Evolutionary conservation across 2,797 vertebrate species (phyloP), one percentile per base, ranked within the genome.

Genomic region (Spatula versicolor): DNA sequence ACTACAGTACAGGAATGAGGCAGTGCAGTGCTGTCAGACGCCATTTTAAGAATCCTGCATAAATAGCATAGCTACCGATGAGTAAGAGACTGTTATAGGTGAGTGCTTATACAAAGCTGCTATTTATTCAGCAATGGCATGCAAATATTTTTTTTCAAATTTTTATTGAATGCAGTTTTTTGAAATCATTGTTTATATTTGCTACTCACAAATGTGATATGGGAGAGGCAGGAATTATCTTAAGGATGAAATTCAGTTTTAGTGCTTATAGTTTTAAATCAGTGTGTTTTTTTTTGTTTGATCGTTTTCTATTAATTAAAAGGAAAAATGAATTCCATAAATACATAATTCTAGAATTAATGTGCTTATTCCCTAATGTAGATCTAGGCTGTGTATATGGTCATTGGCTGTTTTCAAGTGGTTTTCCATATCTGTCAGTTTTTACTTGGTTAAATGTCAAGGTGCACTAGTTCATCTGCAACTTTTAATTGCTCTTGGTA

Each of bases 21-120:
- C 98, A 98, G 97, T 97, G 96, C 96, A 96, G 96, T 97, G 96
- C 97, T 98, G 97, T 96, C 98, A 98, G 98, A 98, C 98, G 98
- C 98, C 98, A 98, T 98, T 98, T 98, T 98, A 98, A 97, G 98
- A 98, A 97, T 97, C 97, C 98, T 98, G 98, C 98, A 98, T 98
- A 98, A 98, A 98, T 98, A 98, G 97, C 98, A 98, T 98, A 98
- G 98, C 97, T 98, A 97, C 97, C 97, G 98, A 98, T 98, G 98
- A 97, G 97, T 98, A 98, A 98, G 98, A 97, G 97, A 98, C 98
- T 97, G 98, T 98, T 98, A 98, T 98, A 98, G 98, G 98, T 98
- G 98, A 98, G 98, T 98, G 97, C 97, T 98, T 97, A 94, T 97
- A 96, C 97, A 97, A 97, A 97, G 97, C 98, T 97, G 97, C 92